Evolutionary conservation across 2,113 vertebrate genomes (phyloP), one percentile per base, ranked within the genome.

Genomic region (Mesoclemmys tuberculata): DNA sequence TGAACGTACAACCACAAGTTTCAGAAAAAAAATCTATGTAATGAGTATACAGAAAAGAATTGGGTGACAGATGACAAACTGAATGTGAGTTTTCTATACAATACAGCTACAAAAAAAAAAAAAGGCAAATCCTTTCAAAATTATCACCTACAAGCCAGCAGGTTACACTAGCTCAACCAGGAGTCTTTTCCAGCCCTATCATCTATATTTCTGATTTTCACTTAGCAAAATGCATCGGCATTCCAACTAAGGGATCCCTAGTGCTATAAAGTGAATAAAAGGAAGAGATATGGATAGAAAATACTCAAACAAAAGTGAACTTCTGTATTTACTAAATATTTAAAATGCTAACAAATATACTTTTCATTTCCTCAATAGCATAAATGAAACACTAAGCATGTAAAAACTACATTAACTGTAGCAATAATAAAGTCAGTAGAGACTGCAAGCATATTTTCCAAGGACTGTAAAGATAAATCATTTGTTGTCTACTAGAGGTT

Each of bases 41-140:
- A 92, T 82, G 35, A 74, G 85, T 90, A 92, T 84, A 87, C 95
- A 93, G 92, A 88, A 93, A 91, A 93, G 90, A 41, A 93, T 97
- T 82, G 0, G n/a, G 46, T 85, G 87, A 94, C 85, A 96, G 80
- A 96, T 74, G 84, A 97, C 80, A 95, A 96, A 95, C 84, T 1
- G 3, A 96, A 31, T 74, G 84, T n/a, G 82, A 95, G 75, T 92
- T 84, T 93, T 95, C 93, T 97, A 94, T 2, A 80, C 56, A 79
- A 8, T 88, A 38, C 84, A 96, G 93, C 82, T 71, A 58, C 5
- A 81, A 90, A 52, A 52, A 26, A 61, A 64, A 61, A 31, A 96
- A 82, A 89, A 58, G 14, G 49, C 79, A 97, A 96, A 97, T 95
- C 90, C 92, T 91, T 61, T 90, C 48, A 71, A 48, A 87, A 89